These are phyloP conservation scores for Epinephelus fuscoguttatus DNA, from an alignment of 2,113 vertebrate species.

Conservation along the genomic window DNA sequence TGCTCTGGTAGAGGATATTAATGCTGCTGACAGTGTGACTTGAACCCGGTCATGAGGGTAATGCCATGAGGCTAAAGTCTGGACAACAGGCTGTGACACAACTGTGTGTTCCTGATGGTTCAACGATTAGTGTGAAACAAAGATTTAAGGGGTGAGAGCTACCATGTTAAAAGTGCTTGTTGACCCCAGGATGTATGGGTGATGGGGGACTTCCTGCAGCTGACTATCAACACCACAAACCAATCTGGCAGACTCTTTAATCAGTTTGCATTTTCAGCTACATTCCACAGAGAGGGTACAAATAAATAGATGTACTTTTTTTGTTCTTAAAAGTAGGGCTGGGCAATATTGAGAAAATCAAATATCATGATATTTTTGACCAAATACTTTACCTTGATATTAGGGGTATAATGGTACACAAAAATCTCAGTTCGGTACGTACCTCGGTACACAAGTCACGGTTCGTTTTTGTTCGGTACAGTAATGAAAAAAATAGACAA, in stretches of 20 bases:
- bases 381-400: too few species aligned
- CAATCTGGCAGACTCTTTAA: background rate
- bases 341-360: too few species aligned
- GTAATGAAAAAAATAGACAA: too few species aligned
- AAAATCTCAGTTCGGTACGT: too few species aligned
- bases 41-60: background rate
- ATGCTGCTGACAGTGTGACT: slow-evolving; percentile 11
- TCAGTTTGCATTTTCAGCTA: background rate
- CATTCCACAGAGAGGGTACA: background rate
- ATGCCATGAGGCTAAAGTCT: background rate
- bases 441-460: too few species aligned
- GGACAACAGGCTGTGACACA: background rate
- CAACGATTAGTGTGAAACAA: background rate
- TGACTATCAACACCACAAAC: background rate
- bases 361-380: too few species aligned
- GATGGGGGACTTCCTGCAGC: background rate
- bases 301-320: background rate
- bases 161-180: background rate
- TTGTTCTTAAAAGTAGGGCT: too few species aligned
- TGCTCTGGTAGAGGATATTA: background rate
- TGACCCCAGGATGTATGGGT: background rate
- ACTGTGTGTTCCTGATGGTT: background rate
- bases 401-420: too few species aligned
- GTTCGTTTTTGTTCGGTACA: too few species aligned
- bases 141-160: background rate